phyloP scores from a whole-genome alignment of 2,113 vertebrate genomes.

The Himantopus leucocephalus region DNA sequence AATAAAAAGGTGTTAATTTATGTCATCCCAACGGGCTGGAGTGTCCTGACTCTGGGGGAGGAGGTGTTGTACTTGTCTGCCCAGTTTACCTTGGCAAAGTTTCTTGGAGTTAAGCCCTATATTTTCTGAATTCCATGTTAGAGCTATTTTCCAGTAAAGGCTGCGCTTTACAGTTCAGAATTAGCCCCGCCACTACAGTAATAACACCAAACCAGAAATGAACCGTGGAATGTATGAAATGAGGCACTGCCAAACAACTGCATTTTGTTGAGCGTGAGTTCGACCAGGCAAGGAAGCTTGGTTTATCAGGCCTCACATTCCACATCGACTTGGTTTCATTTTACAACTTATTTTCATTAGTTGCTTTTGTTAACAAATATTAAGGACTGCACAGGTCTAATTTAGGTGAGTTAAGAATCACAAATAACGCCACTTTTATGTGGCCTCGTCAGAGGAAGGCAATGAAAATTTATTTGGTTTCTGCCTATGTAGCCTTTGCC shows the following conservation, averaged over 20 bases:
- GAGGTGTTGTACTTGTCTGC: not conserved
- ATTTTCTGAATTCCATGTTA: not conserved
- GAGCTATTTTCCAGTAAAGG: too few species aligned
- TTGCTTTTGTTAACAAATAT: not conserved
- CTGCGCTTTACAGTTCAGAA: not conserved
- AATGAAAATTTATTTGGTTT: not conserved
- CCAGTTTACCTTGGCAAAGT: not conserved
- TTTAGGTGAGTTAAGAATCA: not conserved
- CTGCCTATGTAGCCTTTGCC: not conserved
- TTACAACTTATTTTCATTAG: not conserved
- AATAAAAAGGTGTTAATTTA: not conserved
- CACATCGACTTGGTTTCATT: not conserved
- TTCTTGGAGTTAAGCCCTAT: not conserved
- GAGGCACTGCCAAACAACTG: not conserved
- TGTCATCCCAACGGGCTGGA: not conserved
- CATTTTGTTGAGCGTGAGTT: not conserved
- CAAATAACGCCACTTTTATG: not conserved
- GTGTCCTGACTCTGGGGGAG: not conserved
- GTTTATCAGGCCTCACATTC: not conserved
- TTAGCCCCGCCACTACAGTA: not conserved
- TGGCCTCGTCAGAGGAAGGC: not conserved
- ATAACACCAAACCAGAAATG: not conserved
- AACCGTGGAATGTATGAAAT: not conserved
- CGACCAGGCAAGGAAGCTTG: too few species aligned
- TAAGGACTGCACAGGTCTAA: not conserved